Evolutionary conservation across 2,113 vertebrate species (phyloP).

Genomic region (Lipotes vexillifer): DNA sequence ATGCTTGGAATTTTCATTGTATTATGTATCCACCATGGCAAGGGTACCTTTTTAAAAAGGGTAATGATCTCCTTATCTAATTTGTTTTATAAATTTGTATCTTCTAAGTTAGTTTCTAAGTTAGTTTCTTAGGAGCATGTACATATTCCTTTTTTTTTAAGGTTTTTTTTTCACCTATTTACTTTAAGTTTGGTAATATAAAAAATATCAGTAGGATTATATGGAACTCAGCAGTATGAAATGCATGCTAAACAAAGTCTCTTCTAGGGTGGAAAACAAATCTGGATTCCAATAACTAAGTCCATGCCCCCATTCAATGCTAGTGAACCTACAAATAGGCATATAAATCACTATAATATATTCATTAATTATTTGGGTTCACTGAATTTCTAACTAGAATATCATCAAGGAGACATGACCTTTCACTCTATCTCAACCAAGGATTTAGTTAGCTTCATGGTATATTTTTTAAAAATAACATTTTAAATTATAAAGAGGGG

Average conservation of each 20-base stretch:
- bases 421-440: not conserved
- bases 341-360: not conserved
- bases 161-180: not conserved
- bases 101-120: not conserved
- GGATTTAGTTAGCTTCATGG: not conserved
- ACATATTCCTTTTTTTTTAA: not conserved
- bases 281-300: not conserved
- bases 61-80: not conserved
- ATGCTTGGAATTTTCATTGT: not conserved
- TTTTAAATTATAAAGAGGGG: slow-evolving; percentile 19
- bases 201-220: not conserved
- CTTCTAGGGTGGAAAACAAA: not conserved
- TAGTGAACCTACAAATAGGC: not conserved
- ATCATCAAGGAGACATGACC: not conserved
- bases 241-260: not conserved
- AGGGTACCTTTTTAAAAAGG: not conserved
- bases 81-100: not conserved
- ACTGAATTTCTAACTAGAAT: slow-evolving; percentile 1
- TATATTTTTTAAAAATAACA: not conserved
- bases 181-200: not conserved
- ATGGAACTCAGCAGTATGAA: not conserved
- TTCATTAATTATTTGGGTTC: not conserved
- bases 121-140: not conserved
- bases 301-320: not conserved
- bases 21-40: not conserved